phyloP scores from a whole-genome alignment of 2,113 vertebrate genomes.

The Mungos mungo region DNA sequence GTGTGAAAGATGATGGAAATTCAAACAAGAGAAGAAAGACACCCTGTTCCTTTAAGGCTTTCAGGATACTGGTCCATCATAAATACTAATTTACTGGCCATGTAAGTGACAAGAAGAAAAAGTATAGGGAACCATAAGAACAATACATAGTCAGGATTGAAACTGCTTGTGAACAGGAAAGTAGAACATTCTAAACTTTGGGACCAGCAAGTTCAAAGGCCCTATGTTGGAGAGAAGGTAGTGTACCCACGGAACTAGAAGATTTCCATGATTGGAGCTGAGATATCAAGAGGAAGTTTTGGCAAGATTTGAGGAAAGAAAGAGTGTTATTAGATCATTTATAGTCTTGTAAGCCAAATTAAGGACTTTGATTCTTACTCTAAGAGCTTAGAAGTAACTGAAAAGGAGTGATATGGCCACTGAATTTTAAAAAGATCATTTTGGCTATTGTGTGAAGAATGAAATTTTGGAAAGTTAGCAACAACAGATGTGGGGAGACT shows the following conservation, averaged over 20 bases:
- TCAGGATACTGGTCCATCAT: neutral
- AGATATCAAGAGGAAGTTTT: neutral
- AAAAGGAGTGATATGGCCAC: neutral
- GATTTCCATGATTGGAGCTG: neutral
- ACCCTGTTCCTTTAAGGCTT: neutral
- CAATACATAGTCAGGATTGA: neutral
- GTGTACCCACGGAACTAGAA: neutral
- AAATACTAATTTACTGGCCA: neutral
- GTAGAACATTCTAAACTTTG: neutral
- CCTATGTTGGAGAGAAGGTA: neutral
- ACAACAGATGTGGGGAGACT: neutral
- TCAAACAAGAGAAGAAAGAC: neutral
- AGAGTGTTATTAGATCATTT: neutral
- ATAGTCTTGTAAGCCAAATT: neutral
- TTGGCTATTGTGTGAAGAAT: neutral
- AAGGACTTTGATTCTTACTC: neutral
- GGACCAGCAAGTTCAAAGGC: neutral
- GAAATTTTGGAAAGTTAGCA: neutral
- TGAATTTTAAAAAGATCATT: neutral
- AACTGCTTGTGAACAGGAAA: neutral
- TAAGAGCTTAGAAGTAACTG: neutral
- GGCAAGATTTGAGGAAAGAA: neutral
- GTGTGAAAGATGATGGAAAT: neutral
- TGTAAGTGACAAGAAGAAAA: neutral
- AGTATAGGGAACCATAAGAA: neutral